Conservation (phyloP, 2,113 vertebrate species). For the Tragelaphus strepsiceros region DNA sequence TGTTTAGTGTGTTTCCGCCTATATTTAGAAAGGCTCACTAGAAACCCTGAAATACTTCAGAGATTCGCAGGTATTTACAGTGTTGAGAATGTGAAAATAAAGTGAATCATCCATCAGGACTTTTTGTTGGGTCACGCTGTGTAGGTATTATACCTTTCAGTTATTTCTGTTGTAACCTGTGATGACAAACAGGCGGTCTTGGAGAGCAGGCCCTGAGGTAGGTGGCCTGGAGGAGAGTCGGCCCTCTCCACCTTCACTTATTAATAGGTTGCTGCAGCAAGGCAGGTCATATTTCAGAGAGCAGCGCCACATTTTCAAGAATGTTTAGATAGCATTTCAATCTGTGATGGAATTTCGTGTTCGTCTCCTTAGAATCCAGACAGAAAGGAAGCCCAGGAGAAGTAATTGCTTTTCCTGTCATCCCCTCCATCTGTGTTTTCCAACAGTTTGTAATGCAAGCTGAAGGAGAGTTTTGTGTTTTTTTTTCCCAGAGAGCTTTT, state of each 20-base stretch:
- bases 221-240: background rate
- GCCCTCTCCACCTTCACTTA: background rate
- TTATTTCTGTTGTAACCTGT: background rate
- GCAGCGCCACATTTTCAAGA: slow-evolving; percentile 60
- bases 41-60: slow-evolving; percentile 3
- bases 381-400: slow-evolving; percentile 62
- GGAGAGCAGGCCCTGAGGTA: background rate
- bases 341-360: slow-evolving; percentile 55
- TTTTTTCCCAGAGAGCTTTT: slow-evolving; percentile 34
- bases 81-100: slow-evolving; percentile 30
- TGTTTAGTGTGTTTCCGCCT: background rate
- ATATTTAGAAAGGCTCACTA: background rate
- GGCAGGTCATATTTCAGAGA: slow-evolving; percentile 54
- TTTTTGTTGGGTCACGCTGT: background rate
- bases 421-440: slow-evolving; percentile 38
- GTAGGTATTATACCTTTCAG: background rate
- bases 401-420: slow-evolving; percentile 67
- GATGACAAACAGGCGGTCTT: background rate
- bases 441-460: slow-evolving; percentile 32
- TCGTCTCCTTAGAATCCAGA: slow-evolving; percentile 64
- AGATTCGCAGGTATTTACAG: background rate
- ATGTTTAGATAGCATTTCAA: slow-evolving; percentile 65
- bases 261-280: background rate
- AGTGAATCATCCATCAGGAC: background rate
- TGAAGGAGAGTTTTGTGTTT: background rate